These are phyloP conservation scores for Microhierax caerulescens DNA, from an alignment of 2,797 vertebrate genomes.

Conservation along the genomic window DNA sequence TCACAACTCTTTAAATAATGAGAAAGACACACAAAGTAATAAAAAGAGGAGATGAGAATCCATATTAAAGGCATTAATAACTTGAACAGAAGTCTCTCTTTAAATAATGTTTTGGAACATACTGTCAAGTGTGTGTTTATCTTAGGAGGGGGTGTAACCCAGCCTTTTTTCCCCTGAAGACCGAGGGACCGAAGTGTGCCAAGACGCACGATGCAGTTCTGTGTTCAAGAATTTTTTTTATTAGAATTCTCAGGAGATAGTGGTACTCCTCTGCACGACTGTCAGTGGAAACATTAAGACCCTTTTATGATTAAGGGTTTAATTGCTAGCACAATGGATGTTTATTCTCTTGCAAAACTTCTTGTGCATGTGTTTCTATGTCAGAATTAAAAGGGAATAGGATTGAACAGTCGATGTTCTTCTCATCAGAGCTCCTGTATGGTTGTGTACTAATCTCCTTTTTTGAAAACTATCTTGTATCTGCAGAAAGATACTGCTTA, in stretches of 20 bases:
- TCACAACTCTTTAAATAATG: conserved; percentile 41
- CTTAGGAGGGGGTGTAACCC: not conserved
- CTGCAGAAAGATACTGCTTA: not conserved
- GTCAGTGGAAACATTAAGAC: not conserved
- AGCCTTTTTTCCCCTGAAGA: not conserved
- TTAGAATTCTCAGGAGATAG: not conserved
- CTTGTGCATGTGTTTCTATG: not conserved
- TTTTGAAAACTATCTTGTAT: not conserved
- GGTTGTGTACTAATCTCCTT: not conserved
- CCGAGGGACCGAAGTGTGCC: not conserved
- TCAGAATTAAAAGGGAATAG: not conserved
- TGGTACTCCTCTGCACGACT: not conserved
- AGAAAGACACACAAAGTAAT: conserved; percentile 55
- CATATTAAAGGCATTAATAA: conserved; percentile 68
- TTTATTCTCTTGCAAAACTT: not conserved
- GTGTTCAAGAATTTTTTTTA: not conserved
- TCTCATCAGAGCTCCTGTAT: not conserved
- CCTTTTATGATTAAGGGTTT: not conserved
- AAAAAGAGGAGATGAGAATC: conserved; percentile 41
- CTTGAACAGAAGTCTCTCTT: conserved; percentile 16
- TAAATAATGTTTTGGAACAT: conserved; percentile 26
- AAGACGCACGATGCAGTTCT: not conserved
- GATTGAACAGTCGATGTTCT: not conserved
- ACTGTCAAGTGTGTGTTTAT: not conserved
- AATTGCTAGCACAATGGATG: not conserved